Evolutionary conservation across 2,797 vertebrate species (phyloP).

Genomic region (Sebastes minor): DNA sequence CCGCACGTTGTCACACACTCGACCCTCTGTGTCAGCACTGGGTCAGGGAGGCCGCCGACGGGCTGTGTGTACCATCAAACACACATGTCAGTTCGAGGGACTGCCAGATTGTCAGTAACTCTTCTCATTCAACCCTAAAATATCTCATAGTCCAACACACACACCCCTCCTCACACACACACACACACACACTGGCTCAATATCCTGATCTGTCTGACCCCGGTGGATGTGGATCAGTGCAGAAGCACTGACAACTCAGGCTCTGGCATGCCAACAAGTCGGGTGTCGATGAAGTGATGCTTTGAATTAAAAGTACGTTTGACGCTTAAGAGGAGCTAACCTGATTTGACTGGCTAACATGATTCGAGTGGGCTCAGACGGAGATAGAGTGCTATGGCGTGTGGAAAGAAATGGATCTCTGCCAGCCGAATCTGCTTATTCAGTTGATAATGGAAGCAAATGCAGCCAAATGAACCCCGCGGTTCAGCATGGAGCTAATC

Average conservation of each 20-base stretch:
- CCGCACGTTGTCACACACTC: constrained; percentile 68
- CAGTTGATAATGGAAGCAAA: constrained; percentile 68
- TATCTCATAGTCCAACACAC: constrained; percentile 30
- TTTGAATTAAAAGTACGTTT: constrained; percentile 80
- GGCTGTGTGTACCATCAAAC: constrained; percentile 67
- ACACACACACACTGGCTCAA: constrained; percentile 13
- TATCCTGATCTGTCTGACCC: constrained; percentile 72
- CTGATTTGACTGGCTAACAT: constrained; percentile 77
- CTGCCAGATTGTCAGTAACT: constrained; percentile 73
- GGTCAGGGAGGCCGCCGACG: constrained; percentile 60
- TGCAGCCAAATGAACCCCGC: constrained; percentile 61
- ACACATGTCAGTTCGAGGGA: constrained; percentile 68
- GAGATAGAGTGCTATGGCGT: constrained; percentile 52
- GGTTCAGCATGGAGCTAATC: constrained; percentile 65
- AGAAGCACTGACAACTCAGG: constrained; percentile 64
- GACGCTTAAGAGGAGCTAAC: constrained; percentile 75
- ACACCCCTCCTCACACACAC: not conserved
- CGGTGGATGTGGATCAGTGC: constrained; percentile 75
- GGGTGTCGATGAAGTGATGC: constrained; percentile 68
- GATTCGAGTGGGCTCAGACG: constrained; percentile 71
- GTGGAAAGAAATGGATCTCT: constrained; percentile 59
- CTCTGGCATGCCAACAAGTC: constrained; percentile 66
- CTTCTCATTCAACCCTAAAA: constrained; percentile 69
- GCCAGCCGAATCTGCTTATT: constrained; percentile 68
- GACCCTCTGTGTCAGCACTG: constrained; percentile 62